Conservation (phyloP, 2,797 vertebrate genomes). For the Macropus fuliginosus region DNA sequence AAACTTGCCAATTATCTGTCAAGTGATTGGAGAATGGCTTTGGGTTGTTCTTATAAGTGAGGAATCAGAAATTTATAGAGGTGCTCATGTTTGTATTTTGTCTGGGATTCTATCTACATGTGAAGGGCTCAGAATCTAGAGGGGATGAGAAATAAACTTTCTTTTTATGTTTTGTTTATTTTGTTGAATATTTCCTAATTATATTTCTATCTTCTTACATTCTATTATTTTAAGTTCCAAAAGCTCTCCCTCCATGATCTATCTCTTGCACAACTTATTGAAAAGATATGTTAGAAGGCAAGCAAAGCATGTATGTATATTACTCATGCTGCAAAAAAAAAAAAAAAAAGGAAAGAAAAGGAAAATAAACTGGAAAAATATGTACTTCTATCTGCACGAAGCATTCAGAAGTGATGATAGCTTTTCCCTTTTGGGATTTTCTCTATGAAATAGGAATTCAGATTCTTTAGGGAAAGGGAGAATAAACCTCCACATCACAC, state of each 20-base stretch:
- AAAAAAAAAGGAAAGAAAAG: too few species aligned
- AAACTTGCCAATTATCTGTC: neutral
- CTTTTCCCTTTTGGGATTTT: neutral
- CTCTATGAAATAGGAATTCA: neutral
- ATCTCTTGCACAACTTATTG: too few species aligned
- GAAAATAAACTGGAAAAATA: too few species aligned
- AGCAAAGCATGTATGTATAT: too few species aligned
- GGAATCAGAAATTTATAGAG: neutral
- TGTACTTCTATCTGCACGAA: too few species aligned
- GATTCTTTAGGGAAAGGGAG: neutral
- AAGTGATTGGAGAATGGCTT: neutral
- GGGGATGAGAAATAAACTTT: neutral
- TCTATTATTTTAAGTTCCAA: neutral
- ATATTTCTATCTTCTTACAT: neutral
- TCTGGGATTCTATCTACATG: neutral
- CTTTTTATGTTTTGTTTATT: neutral
- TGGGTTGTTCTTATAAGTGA: neutral
- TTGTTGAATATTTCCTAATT: neutral
- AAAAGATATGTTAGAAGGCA: too few species aligned
- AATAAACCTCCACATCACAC: neutral
- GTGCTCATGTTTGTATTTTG: neutral
- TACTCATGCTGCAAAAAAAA: too few species aligned
- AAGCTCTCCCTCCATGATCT: neutral
- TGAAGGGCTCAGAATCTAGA: neutral
- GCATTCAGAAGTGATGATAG: neutral